These are phyloP conservation scores for Cariama cristata DNA, from an alignment of 2,113 vertebrate species.

Conservation along the genomic window DNA sequence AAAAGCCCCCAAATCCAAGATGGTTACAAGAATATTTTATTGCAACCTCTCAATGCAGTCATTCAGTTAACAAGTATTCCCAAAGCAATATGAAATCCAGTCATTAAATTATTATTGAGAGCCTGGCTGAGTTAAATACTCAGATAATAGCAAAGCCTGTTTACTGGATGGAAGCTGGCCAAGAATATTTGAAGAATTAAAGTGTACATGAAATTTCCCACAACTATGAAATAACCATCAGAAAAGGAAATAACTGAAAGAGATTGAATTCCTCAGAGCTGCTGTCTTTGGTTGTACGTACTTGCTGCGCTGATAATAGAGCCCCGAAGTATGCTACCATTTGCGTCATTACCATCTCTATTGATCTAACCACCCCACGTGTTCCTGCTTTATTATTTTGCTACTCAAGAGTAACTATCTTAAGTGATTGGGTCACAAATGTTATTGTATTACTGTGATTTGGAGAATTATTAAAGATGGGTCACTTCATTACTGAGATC, in stretches of 20 bases:
- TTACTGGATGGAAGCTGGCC: constrained; percentile 45
- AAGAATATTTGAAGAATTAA: constrained; percentile 37
- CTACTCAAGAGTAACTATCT: background rate
- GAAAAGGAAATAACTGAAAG: background rate
- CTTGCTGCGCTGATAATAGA: background rate
- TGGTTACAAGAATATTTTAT: background rate
- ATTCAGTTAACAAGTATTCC: constrained; percentile 17
- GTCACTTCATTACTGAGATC: constrained; percentile 30
- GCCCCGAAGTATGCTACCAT: background rate
- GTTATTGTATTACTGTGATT: constrained; percentile 10
- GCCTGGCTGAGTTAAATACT: constrained; percentile 13
- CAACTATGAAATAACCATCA: background rate
- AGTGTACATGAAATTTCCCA: background rate
- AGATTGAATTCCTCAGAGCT: background rate
- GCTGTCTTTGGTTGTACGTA: background rate
- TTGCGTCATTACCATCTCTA: background rate
- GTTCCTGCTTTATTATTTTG: constrained; percentile 22
- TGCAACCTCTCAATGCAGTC: background rate
- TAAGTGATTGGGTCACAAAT: constrained; percentile 40
- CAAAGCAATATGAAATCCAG: constrained; percentile 15
- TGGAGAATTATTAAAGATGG: constrained; percentile 60
- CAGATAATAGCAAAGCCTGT: constrained; percentile 45
- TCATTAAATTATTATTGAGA: constrained; percentile 37
- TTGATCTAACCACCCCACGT: background rate
- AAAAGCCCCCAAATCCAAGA: background rate